Evolutionary conservation across 1,140 invertebrate species (phyloP), one percentile per base, ranked within the genome.

Genomic region (Antheraea mylitta): DNA sequence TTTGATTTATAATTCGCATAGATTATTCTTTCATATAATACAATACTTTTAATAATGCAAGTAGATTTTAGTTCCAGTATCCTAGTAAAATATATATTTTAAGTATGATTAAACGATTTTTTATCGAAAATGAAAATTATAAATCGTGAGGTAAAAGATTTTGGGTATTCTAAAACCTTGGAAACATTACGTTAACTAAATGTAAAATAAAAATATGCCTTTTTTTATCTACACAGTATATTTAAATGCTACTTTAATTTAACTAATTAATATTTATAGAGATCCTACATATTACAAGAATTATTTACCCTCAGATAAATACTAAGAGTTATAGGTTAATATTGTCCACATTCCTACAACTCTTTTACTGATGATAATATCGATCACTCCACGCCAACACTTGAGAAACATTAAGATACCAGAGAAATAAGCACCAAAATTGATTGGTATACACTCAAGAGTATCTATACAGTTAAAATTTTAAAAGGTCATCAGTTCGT

Each of bases 191-290:
- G 22, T 2, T 30, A 30, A 1, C 22, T 30, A 30, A 30, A 30
- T 30, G 4, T 30, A 30, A 30, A 30, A 30, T 30, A 30, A 30
- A 30, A 30, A 30, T 30, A 30, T 30, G 22, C 1, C 1, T 30
- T 30, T 2, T 30, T 61, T 61, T 61, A 30, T 30, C 19, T 30
- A 61, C 18, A 61, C n/a, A 61, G 7, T 42, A 61, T 61, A 61
- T 61, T 19, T 36, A 19, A 19, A 11, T 61, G 13, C 0, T 18
- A 59, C 8, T 59, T 59, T 18, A n/a, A 13, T 59, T 59, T 59
- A 59, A 61, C 7, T 61, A 61, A 61, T 36, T 61, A 16, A 30
- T 61, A 61, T 18, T 61, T 22, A 61, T 61, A 61, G 59, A 53
- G 16, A 53, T n/a, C 45, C 45, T 53, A 53, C 45, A 53, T 53